Evolutionary conservation across 2,888 invertebrate genomes (phyloP).

Genomic region (Cephus spinipes): DNA sequence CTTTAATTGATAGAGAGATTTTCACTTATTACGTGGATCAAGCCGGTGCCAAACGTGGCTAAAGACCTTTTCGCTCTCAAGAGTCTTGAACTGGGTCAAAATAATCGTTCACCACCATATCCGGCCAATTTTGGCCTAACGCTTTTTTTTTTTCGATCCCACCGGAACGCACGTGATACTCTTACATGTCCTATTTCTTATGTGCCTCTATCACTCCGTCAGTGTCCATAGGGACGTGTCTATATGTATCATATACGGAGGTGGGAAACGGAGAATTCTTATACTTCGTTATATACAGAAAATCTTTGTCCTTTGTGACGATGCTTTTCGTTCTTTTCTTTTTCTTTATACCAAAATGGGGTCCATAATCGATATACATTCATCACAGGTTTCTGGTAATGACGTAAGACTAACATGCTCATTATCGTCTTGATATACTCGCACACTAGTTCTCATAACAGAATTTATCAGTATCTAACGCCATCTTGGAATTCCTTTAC

Average conservation of each 20-base stretch:
- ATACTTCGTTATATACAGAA: background rate
- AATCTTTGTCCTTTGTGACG: background rate
- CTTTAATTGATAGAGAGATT: constrained; percentile 1
- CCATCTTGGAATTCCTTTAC: background rate
- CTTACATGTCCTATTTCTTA: background rate
- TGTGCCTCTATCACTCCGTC: background rate
- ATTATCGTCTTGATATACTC: background rate
- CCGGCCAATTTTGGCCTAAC: background rate
- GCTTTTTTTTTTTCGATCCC: background rate
- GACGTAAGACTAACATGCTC: constrained; percentile 3
- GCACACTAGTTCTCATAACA: background rate
- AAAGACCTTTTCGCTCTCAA: background rate
- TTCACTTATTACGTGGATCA: background rate
- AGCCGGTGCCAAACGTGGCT: background rate
- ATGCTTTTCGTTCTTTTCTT: background rate
- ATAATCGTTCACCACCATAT: background rate
- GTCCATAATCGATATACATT: background rate
- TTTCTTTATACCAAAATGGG: background rate
- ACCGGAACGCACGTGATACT: background rate
- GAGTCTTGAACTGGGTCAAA: background rate
- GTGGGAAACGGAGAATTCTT: background rate
- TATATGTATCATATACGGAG: background rate
- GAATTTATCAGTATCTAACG: background rate
- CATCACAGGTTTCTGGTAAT: background rate
- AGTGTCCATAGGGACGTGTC: background rate